These are phyloP conservation scores for Grammomys surdaster DNA, from an alignment of 2,113 vertebrate species.

Conservation along the genomic window DNA sequence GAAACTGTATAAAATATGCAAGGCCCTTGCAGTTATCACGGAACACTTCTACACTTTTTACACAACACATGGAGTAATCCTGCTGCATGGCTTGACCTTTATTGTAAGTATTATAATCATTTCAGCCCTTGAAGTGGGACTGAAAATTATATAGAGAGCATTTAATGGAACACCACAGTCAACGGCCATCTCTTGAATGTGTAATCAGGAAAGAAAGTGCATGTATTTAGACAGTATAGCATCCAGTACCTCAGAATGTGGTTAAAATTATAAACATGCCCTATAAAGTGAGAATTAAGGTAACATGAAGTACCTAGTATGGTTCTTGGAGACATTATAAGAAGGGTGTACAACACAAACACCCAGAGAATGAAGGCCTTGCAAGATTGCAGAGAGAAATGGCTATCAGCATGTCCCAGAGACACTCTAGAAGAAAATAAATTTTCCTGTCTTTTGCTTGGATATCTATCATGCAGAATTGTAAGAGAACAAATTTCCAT, in stretches of 20 bases:
- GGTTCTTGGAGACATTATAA: neutral
- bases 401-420: neutral
- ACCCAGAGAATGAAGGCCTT: neutral
- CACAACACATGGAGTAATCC: slow-evolving; percentile 33
- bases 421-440: neutral
- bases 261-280: neutral
- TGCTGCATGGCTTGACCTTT: slow-evolving; percentile 25
- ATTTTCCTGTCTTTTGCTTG: neutral
- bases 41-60: slow-evolving; percentile 39
- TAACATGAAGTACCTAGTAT: neutral
- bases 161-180: slow-evolving; percentile 1
- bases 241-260: neutral
- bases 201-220: neutral
- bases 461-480: neutral
- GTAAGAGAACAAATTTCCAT: neutral
- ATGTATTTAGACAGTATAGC: neutral
- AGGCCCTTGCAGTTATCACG: slow-evolving; percentile 61
- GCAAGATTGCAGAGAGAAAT: neutral
- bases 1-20: slow-evolving; percentile 69
- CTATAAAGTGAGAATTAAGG: neutral
- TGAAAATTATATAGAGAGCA: slow-evolving; percentile 28
- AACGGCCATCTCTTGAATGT: slow-evolving; percentile 36
- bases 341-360: neutral
- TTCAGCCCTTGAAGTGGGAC: slow-evolving; percentile 21
- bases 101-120: slow-evolving; percentile 39